Base-by-base conservation (phyloP, 1,140 invertebrate genomes). In the Drosophila biarmipes region DNA sequence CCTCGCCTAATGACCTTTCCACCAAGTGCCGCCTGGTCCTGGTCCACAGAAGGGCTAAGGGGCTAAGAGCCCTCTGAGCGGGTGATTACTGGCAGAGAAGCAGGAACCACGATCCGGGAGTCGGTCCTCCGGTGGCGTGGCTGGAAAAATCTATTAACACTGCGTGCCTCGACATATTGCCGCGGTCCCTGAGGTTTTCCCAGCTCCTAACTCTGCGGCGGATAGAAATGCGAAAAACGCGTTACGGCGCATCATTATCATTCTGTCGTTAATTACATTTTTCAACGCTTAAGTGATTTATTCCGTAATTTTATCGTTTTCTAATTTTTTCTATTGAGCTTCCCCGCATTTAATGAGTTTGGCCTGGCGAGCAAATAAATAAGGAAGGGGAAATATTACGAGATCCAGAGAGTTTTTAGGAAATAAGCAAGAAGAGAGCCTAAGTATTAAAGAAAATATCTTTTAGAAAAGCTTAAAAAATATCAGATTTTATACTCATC, bases 261-360 rank as follows among this genome's bases (percentile, higher is more conserved):
- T 89, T 89, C 81, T 89, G 82, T 84, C 82, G 82, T 87, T 87
- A 87, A 87, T 87, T 87, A 87, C 84, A 89, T 87, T 89, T 87
- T 87, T 89, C 79, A 87, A 72, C 76, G 84, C 79, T 84, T 89
- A 87, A 87, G 84, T 87, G 84, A 87, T 89, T 87, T 87, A 87
- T 89, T 79, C 80, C 80, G 81, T 79, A 87, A 84, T 87, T 87
- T 87, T 89, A 87, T 87, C 82, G 79, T 89, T 87, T 87, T 87
- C 82, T 87, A 87, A 87, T 87, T 87, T 89, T 84, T 85, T 78
- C 68, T 49, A 66, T 74, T 81, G 61, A 54, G 61, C 59, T 55
- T 42, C 51, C 49, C n/a, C 66, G 48, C 68, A 37, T 64, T 56
- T 82, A 82, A 87, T 82, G 84, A 79, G 84, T 73, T 68, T 82